Conservation (phyloP, 2,888 invertebrate species). For the Lomographa bimaculata region DNA sequence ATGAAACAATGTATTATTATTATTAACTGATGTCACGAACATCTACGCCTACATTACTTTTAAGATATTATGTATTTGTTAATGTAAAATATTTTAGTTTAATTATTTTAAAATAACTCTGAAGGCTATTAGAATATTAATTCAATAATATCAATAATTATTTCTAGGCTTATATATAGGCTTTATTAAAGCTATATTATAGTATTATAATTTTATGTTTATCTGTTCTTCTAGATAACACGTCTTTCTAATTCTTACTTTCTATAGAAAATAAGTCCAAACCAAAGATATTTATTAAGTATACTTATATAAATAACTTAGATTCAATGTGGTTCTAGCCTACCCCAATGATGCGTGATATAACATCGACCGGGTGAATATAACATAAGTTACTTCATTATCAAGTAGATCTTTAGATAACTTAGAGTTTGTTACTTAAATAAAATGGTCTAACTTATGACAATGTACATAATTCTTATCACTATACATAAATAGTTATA, state of each 20-base stretch:
- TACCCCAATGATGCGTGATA: conserved; percentile 10
- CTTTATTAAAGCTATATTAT: too few relatives aligned
- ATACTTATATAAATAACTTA: too few relatives aligned
- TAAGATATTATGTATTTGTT: too few relatives aligned
- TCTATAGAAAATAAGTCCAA: conserved; percentile 6
- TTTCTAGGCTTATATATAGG: too few relatives aligned
- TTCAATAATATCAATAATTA: too few relatives aligned
- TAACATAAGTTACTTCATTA: conserved; percentile 30
- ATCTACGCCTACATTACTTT: too few relatives aligned
- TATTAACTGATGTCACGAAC: conserved; percentile 6
- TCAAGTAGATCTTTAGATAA: conserved; percentile 39
- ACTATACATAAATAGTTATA: conserved; percentile 25
- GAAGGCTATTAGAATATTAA: too few relatives aligned
- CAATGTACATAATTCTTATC: conserved; percentile 45
- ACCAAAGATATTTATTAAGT: neutral
- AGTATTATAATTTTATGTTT: too few relatives aligned
- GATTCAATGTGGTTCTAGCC: conserved; percentile 8
- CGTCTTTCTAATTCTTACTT: neutral
- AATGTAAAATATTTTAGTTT: too few relatives aligned
- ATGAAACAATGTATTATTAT: too few relatives aligned
- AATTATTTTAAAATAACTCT: too few relatives aligned
- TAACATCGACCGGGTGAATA: conserved; percentile 27
- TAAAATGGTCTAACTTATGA: conserved; percentile 43
- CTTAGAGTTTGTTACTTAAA: conserved; percentile 48
- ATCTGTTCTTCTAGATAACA: too few relatives aligned